Conservation (phyloP, 2,113 vertebrate genomes). For the Isurus oxyrinchus region DNA sequence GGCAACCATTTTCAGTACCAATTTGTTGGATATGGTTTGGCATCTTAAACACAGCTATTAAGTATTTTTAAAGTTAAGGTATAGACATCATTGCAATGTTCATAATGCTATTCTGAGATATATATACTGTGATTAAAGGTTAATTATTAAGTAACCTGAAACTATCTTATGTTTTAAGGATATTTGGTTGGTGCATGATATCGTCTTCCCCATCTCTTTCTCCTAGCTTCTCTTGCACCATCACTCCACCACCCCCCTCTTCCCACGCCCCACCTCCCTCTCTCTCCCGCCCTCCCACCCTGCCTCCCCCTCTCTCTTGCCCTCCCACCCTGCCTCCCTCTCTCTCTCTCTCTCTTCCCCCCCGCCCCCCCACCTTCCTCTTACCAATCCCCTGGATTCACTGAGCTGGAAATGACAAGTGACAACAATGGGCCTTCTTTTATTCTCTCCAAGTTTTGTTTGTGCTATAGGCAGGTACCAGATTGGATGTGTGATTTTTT, state of each 20-base stretch:
- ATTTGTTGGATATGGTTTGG: background rate
- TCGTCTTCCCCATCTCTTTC: background rate
- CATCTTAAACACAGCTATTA: background rate
- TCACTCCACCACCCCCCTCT: background rate
- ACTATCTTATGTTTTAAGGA: background rate
- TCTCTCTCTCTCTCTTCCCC: background rate
- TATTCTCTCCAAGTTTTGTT: background rate
- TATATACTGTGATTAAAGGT: constrained; percentile 33
- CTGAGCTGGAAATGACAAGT: background rate
- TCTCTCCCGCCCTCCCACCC: no score
- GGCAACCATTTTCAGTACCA: background rate
- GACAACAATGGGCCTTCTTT: constrained; percentile 20
- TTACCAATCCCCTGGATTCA: background rate
- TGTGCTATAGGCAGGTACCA: constrained; percentile 25
- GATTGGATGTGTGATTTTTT: constrained; percentile 13
- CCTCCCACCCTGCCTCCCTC: background rate
- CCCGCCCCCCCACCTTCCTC: background rate
- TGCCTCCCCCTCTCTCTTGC: background rate
- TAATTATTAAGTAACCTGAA: background rate
- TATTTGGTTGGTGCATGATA: constrained; percentile 4
- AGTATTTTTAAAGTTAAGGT: background rate
- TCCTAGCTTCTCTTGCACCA: background rate
- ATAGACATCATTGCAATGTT: background rate
- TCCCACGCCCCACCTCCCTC: no score
- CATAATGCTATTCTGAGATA: background rate